Percentiles rank a stretch among this genome's conserved stretches.
Conservation (phyloP, 2,888 invertebrate species). For the Aradus depressus region DNA sequence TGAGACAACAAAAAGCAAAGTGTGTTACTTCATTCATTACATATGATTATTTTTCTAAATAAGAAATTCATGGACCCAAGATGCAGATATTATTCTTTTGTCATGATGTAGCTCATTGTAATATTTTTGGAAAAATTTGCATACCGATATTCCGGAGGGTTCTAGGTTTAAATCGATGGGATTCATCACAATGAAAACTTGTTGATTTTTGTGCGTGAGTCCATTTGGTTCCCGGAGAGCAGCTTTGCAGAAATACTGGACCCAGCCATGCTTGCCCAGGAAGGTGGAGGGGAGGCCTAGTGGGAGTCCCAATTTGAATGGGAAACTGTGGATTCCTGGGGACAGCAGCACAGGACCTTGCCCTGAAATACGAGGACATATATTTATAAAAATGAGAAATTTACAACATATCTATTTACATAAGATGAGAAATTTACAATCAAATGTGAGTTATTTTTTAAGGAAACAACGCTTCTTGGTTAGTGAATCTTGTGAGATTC, state of each 20-base stretch:
- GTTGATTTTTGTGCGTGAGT: conserved; percentile 86
- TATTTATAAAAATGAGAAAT: no score
- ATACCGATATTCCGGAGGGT: conserved; percentile 75
- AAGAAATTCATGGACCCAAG: no score
- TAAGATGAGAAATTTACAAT: neutral
- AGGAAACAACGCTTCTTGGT: no score
- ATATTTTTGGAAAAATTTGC: no score
- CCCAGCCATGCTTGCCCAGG: conserved; percentile 88
- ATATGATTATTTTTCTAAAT: no score
- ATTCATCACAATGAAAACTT: conserved; percentile 95
- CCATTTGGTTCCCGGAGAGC: conserved; percentile 79
- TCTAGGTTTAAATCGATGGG: conserved; percentile 87
- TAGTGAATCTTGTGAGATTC: no score
- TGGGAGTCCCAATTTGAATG: conserved; percentile 82
- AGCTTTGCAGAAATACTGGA: conserved; percentile 87
- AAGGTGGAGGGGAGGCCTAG: conserved; percentile 85
- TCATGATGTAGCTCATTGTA: no score
- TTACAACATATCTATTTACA: no score
- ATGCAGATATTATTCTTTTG: no score
- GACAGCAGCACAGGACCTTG: conserved; percentile 73
- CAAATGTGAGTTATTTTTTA: neutral
- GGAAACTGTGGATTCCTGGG: conserved; percentile 89
- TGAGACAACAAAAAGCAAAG: no score
- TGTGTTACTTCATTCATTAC: no score
- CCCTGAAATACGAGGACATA: no score